A percentile compares a stretch with the other conserved stretches of the same genome.
phyloP scores from a whole-genome alignment of 2,113 vertebrate genomes.

The Pogonocichla stellata region DNA sequence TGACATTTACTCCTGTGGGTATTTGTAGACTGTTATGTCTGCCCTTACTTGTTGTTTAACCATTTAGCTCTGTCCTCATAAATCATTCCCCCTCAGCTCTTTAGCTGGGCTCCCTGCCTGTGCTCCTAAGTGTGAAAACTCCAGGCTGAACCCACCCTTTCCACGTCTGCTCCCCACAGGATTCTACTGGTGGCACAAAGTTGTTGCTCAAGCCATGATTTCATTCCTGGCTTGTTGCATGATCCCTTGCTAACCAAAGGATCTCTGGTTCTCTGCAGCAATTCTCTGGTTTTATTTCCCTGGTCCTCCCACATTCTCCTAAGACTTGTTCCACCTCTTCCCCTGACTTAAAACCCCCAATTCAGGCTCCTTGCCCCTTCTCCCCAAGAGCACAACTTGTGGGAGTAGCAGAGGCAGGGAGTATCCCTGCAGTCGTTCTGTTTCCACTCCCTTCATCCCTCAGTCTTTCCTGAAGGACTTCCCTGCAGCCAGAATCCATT shows the following conservation, averaged over 20 bases:
- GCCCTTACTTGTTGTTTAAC: constrained; percentile 41
- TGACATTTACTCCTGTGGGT: constrained; percentile 9
- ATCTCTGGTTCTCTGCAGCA: neutral
- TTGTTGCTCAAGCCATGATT: neutral
- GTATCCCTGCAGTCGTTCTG: neutral
- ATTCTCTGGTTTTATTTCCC: neutral
- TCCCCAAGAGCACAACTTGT: neutral
- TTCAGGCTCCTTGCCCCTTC: neutral
- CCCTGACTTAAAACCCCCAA: neutral
- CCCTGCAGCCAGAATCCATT: neutral
- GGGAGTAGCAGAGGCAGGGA: neutral
- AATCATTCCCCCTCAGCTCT: constrained; percentile 14
- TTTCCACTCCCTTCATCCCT: neutral
- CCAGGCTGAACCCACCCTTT: neutral
- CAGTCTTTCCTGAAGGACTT: neutral
- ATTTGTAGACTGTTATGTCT: constrained; percentile 47
- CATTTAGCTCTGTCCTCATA: constrained; percentile 11
- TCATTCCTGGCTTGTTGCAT: neutral
- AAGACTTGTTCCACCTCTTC: neutral
- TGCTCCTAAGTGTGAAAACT: neutral
- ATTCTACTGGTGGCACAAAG: neutral
- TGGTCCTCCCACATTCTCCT: neutral
- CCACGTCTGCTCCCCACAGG: neutral
- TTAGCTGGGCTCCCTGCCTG: neutral
- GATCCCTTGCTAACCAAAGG: neutral